Base-by-base conservation (phyloP, 2,797 vertebrate genomes). In the Bradypus variegatus region DNA sequence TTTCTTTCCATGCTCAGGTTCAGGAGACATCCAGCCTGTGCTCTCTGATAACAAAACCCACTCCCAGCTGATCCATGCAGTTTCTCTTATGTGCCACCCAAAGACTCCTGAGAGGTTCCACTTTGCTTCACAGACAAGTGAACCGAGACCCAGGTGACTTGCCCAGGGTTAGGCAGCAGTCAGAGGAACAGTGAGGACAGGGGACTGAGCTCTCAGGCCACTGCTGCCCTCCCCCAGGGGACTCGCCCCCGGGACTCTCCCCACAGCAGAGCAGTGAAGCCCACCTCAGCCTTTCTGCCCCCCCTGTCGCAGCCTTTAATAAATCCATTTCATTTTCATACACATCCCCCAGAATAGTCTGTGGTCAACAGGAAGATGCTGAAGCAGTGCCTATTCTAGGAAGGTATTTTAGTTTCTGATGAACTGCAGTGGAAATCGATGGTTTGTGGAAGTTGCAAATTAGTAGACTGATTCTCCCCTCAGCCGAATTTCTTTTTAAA, bases 291-390 rank as follows among this genome's bases (percentile, higher is more conserved):
- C 62, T 48, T 11, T 3, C 33, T 53, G 78, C 53, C 62, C 75
- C 62, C 75, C 72, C 77, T 77, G 29, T 53, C 45, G 48, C 55
- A n/a, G 64, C 91, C 86, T 93, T 94, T 50, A 86, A 91, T 67
- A 94, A 83, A 67, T 84, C 53, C 38, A 77, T 90, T 93, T 93
- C 53, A 5, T 91, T 88, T 94, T 90, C 84, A 92, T 84, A 86
- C 90, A 80, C 13, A 62, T 88, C 81, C 85, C 88, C 89, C 67
- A 64, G 79, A 92, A 91, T 79, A 88, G 92, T 50, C 55, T 88
- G 75, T 60, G 85, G 90, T 76, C 79, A 50, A 73, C 80, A 88
- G 80, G 91, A 85, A 70, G 90, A 67, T 31, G 65, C n/a, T 70
- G 58, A 48, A 23, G 64, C 70, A 5, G 25, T 18, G n/a, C 18